phyloP scores from a whole-genome alignment of 2,113 vertebrate genomes.

The Cheirogaleus medius region DNA sequence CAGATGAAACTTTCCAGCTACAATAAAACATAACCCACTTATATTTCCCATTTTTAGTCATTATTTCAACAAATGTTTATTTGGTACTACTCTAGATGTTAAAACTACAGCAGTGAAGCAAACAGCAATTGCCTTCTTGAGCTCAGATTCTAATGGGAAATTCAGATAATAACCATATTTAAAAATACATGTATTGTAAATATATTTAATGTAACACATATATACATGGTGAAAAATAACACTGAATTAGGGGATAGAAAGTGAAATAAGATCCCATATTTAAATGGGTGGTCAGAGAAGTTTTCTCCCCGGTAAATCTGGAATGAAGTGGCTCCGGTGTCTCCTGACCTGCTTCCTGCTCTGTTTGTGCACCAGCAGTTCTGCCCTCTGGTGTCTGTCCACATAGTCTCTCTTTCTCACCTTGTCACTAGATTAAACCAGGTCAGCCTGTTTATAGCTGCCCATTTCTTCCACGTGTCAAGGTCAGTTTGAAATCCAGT shows the following conservation, averaged over 20 bases:
- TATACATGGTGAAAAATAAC: not conserved
- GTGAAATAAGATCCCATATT: not conserved
- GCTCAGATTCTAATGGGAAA: not conserved
- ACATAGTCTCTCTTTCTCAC: not conserved
- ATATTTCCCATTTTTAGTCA: not conserved
- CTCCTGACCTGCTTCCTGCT: not conserved
- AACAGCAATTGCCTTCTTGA: not conserved
- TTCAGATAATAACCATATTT: not conserved
- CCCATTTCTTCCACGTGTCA: not conserved
- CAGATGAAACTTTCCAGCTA: not conserved
- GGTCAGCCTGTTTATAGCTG: not conserved
- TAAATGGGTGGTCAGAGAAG: not conserved
- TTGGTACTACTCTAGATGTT: not conserved
- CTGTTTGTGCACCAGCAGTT: not conserved
- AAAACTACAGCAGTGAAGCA: not conserved
- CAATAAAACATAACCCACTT: not conserved
- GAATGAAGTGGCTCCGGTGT: not conserved
- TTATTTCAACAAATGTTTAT: not conserved
- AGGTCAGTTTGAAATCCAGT: conserved; percentile 55
- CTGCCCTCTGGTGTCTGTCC: not conserved
- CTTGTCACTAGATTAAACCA: not conserved
- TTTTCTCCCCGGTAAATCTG: not conserved
- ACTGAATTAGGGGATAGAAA: not conserved
- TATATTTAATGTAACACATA: not conserved
- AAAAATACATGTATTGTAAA: not conserved